Base-by-base conservation (phyloP, 2,797 vertebrate genomes). In the Epinephelus awoara region DNA sequence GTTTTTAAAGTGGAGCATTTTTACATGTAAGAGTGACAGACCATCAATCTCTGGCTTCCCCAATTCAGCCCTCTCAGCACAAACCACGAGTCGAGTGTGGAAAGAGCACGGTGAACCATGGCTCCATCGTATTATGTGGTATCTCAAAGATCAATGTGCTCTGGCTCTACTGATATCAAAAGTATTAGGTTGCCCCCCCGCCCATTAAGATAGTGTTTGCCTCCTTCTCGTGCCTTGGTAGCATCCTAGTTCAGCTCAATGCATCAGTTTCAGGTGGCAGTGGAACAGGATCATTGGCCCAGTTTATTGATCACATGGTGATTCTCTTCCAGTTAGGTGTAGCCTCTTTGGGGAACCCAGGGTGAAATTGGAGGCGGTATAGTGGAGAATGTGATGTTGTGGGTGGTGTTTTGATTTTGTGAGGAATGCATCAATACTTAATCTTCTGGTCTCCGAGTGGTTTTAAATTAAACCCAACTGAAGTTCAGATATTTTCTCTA, bases 271-370 rank as follows among this genome's bases (percentile, higher is more conserved):
- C 55, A 75, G 80, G 77, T 82, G 80, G 86, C 65, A 55, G 84
- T 23, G 34, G 47, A 83, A 61, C 71, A 47, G 80, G 84, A 87
- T 90, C 85, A 61, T 29, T 46, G 67, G 62, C 77, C 55, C 56
- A 15, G 42, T 44, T 59, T 84, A 93, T 94, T 68, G 89, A 93
- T 92, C 83, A 63, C 55, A 68, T 58, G 23, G 61, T 65, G 84
- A 80, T 83, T 79, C 64, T 83, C 44, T 44, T 83, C 69, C 73
- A 79, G 74, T 66, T 55, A 77, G 29, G 75, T 72, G 44, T 69
- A 44, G 46, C 65, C 78, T 86, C 82, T 81, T 71, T 68, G 75
- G 79, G 75, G 79, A 85, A 66, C 42, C 49, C n/a, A 0, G 65
- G 11, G 49, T 85, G 78, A 87, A 91, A 86, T 10, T 72, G 44